Base-by-base conservation (phyloP, 2,113 vertebrate genomes). In the Melanerpes aurifrons region DNA sequence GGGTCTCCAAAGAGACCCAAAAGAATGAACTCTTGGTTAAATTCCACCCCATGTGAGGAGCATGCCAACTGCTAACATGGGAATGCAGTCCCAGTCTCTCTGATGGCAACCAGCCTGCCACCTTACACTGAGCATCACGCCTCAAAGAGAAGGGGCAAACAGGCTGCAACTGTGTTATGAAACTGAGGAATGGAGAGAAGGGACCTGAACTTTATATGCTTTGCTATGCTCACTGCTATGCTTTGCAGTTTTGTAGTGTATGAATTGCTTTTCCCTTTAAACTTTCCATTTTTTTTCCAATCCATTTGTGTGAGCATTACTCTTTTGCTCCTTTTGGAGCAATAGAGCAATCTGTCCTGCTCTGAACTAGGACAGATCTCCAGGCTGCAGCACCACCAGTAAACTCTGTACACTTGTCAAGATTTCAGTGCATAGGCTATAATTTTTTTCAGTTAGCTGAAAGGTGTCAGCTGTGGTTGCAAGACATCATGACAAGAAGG, bases 1-100 rank as follows among this genome's bases (percentile, higher is more conserved):
- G 15, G 16, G 12, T 63, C 20, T 63, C 20, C 25, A 67, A 35
- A 73, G 11, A 54, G 7, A 56, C 24, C 43, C 48, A 16, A 72
- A 82, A 80, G 8, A 2, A 67, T 86, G 67, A 20, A 70, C 58
- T 68, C 19, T 47, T 59, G 12, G 29, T 58, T 59, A 29, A 73
- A 45, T 6, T 0, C 1, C 2, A 13, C 5, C 4, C 5, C 9
- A 32, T 32, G 25, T n/a, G n/a, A 73, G 66, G 18, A n/a, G 7
- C 47, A 32, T 64, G 31, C 20, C 16, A 4, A 64, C 24, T 76
- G 19, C 43, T 58, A 47, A 67, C 17, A 9, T 3, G 4, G 40
- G 53, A 82, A 70, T 31, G 6, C 10, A 62, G 9, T 35, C 0
- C 3, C 20, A 19, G 37, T 78, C 26, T 28, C 73, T 76, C 40